Base-by-base conservation (phyloP, 2,888 invertebrate genomes). In the Chalcis sispes region DNA sequence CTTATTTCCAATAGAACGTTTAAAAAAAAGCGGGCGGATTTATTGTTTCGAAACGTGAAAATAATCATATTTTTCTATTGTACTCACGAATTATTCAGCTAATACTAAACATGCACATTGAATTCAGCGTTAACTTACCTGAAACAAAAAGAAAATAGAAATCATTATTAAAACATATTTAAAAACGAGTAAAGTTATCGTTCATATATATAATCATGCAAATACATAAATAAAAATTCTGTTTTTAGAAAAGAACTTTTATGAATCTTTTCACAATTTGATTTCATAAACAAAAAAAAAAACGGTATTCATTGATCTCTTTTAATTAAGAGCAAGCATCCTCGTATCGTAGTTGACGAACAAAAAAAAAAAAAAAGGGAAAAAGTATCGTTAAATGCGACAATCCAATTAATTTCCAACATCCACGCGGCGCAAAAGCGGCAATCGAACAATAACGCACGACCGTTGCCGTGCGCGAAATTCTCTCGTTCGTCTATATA, bases 61-160 rank as follows among this genome's bases (percentile, higher is more conserved):
- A 42, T 8, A 42, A 15, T 8, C 42, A 42, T 2, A 13, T 15
- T 42, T 8, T 42, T n/a, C n/a, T 42, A 42, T 42, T n/a, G n/a
- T 66, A 72, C 59, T 66, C 59, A 66, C 72, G 32, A n/a, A 59
- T 10, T n/a, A 48, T 7, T n/a, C 1, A 0, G 20, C 1, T 23
- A 32, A 54, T 36, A 40, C 3, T 52, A 3, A 15, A 32, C 8
- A 13, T 32, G 36, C 65, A 1, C 7, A 5, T 42, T 42, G 2
- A 15, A 13, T 27, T n/a, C n/a, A n/a, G n/a, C n/a, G 20, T 54
- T 42, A 18, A 61, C 73, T 73, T 66, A 73, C 73, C 73, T 66
- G 66, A 25, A 66, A 73, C 66, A 66, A 42, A 61, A 73, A 32
- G 1, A 42, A 46, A 65, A 36, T 29, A 15, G 52, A 13, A 29